These are phyloP conservation scores for Tachuris rubrigastra DNA, from an alignment of 2,113 vertebrate genomes.

Conservation along the genomic window DNA sequence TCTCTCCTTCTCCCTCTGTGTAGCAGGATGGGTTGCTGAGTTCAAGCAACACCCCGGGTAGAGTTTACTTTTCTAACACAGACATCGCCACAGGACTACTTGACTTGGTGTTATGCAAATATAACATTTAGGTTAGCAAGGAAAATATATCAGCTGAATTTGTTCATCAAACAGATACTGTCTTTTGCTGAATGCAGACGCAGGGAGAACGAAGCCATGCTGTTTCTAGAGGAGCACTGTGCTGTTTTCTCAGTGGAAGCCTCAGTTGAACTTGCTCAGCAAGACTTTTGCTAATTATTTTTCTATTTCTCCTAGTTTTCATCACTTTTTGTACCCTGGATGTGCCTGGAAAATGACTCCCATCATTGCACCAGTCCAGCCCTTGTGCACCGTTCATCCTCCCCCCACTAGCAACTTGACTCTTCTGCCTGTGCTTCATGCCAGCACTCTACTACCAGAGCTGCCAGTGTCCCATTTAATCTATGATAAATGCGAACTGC, in stretches of 20 bases:
- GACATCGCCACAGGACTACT: neutral
- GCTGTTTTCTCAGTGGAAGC: neutral
- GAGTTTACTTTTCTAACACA: neutral
- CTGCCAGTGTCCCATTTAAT: constrained; percentile 41
- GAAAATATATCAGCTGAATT: neutral
- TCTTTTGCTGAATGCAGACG: neutral
- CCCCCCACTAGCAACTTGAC: neutral
- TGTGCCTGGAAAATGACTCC: neutral
- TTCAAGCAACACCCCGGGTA: fast-evolving
- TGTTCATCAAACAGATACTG: neutral
- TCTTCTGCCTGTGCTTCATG: neutral
- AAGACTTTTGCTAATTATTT: neutral
- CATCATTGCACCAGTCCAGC: neutral
- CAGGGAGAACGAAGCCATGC: fast-evolving
- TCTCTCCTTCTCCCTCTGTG: neutral
- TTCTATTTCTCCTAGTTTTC: neutral
- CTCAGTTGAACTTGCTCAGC: neutral
- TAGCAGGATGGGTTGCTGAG: neutral
- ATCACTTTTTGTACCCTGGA: neutral
- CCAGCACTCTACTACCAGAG: neutral
- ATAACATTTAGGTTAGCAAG: neutral
- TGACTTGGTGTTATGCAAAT: neutral
- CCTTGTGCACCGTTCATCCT: neutral
- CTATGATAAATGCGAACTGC: constrained; percentile 31
- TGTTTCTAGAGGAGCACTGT: fast-evolving